phyloP scores from a whole-genome alignment of 2,888 invertebrate genomes.

The Campaea margaritaria region DNA sequence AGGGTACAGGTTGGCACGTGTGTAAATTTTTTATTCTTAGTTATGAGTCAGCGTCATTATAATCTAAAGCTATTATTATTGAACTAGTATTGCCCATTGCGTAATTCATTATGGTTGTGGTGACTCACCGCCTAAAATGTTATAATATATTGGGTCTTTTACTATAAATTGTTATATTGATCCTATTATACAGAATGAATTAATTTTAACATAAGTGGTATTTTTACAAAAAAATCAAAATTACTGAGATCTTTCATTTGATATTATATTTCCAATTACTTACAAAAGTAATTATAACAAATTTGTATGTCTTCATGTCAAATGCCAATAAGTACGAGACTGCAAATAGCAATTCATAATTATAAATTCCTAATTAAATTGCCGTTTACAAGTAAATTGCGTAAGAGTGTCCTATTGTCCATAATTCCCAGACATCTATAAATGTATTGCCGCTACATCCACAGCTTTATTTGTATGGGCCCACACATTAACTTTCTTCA shows the following conservation, averaged over 20 bases:
- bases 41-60: slow-evolving; percentile 68
- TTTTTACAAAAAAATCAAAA: background rate
- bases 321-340: too few species aligned
- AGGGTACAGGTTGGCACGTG: slow-evolving; percentile 42
- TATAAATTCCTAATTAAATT: too few species aligned
- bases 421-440: too few species aligned
- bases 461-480: background rate
- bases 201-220: slow-evolving; percentile 8
- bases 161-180: slow-evolving; percentile 23
- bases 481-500: background rate
- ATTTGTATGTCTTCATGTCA: too few species aligned
- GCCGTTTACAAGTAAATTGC: too few species aligned
- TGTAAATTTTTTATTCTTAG: slow-evolving; percentile 47
- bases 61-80: slow-evolving; percentile 68
- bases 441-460: too few species aligned
- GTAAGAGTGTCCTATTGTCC: too few species aligned
- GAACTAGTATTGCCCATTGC: slow-evolving; percentile 75
- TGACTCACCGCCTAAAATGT: slow-evolving; percentile 78
- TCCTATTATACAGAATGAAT: slow-evolving; percentile 13
- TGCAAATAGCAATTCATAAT: too few species aligned
- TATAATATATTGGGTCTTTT: slow-evolving; percentile 47
- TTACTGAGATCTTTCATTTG: background rate
- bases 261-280: too few species aligned
- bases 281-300: too few species aligned
- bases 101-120: slow-evolving; percentile 64